Conservation (phyloP, 2,888 invertebrate species). For the Thumatha senex region DNA sequence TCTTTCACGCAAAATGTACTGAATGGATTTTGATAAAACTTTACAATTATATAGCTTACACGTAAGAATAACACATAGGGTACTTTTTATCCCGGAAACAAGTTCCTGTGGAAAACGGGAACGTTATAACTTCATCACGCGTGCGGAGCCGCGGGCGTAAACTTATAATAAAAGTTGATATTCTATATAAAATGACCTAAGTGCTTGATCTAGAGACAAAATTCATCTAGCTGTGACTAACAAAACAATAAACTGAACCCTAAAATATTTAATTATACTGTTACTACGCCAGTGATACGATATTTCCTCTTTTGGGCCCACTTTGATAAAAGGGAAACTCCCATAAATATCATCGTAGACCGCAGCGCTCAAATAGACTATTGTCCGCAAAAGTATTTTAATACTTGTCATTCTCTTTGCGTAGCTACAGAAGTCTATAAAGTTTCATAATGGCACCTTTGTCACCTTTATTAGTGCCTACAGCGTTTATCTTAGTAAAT, state of each 20-base stretch:
- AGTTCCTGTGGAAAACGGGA: no score
- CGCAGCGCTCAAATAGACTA: slow-evolving; percentile 32
- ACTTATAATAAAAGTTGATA: no score
- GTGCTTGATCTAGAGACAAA: no score
- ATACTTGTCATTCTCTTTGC: slow-evolving; percentile 44
- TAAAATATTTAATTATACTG: slow-evolving; percentile 15
- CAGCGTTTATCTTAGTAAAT: slow-evolving; percentile 48
- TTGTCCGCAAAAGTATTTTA: slow-evolving; percentile 37
- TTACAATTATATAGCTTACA: no score
- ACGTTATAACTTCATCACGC: no score
- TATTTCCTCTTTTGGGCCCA: slow-evolving; percentile 23
- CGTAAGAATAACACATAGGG: no score
- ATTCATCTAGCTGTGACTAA: no score
- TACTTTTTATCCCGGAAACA: no score
- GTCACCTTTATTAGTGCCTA: slow-evolving; percentile 42
- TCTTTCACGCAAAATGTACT: no score
- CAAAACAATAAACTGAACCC: neutral
- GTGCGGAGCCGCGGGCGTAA: no score
- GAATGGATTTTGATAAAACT: no score
- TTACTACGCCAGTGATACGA: slow-evolving; percentile 15
- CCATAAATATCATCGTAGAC: slow-evolving; percentile 33
- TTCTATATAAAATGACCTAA: no score
- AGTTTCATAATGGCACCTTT: slow-evolving; percentile 42
- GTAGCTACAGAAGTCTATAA: slow-evolving; percentile 41
- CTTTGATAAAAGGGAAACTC: slow-evolving; percentile 33